These are phyloP conservation scores for Stegodyphus mimosarum DNA, from an alignment of 1,140 invertebrate species.

Conservation along the genomic window DNA sequence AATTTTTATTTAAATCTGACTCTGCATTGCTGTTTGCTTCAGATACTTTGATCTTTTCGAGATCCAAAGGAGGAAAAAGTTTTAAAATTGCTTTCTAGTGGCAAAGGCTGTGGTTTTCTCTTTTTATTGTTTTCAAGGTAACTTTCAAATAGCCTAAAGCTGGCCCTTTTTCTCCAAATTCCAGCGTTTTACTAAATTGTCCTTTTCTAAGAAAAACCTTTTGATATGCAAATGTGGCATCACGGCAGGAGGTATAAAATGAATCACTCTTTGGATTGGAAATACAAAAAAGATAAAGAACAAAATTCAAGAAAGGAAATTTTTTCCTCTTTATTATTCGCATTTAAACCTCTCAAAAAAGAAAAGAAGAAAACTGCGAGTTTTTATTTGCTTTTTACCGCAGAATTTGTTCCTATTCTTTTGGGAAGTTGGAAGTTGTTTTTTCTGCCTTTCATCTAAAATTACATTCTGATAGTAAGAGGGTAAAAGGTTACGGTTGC, in stretches of 20 bases:
- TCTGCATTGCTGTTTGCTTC: no score
- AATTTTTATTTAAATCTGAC: no score
- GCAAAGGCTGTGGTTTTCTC: no score
- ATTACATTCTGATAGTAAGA: not conserved
- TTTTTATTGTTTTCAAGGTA: no score
- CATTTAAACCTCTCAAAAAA: not conserved
- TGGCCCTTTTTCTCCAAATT: not conserved
- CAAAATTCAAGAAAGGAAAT: not conserved
- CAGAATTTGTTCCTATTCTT: no score
- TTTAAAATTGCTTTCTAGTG: no score
- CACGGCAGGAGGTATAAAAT: not conserved
- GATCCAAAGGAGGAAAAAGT: no score
- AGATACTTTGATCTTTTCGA: no score
- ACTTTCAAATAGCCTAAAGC: no score
- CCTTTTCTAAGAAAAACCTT: not conserved
- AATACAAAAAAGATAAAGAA: not conserved
- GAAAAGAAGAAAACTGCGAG: no score
- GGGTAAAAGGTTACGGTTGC: not conserved
- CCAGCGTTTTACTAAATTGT: constrained; percentile 4
- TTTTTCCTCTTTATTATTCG: not conserved
- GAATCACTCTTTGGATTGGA: constrained; percentile 4
- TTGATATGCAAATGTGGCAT: not conserved
- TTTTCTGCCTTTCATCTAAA: not conserved
- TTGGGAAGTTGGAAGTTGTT: no score
- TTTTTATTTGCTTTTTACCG: no score